Evolutionary conservation across 2,888 invertebrate genomes (phyloP).

Genomic region (Seira ritae): DNA sequence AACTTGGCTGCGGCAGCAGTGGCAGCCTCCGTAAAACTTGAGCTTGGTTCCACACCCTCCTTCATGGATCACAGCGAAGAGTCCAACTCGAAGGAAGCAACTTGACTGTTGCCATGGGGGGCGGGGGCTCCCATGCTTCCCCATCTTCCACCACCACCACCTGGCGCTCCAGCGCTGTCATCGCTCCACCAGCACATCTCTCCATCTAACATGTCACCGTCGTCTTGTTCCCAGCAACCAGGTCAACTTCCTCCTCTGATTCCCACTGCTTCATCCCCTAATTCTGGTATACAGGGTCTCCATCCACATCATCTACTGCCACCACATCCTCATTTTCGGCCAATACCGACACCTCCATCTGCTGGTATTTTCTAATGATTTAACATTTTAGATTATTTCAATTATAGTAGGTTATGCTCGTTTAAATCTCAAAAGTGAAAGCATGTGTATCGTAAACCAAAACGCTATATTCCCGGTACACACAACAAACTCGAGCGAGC

Average conservation of each 20-base stretch:
- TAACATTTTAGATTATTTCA: background rate
- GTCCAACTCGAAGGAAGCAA: conserved; percentile 76
- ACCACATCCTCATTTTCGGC: conserved; percentile 34
- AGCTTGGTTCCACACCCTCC: conserved; percentile 67
- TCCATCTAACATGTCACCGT: conserved; percentile 4
- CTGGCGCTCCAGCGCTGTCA: conserved; percentile 29
- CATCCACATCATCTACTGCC: conserved; percentile 33
- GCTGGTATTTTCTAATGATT: conserved; percentile 66
- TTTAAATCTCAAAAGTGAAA: no score
- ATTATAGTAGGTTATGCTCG: no score
- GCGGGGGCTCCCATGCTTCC: conserved; percentile 74
- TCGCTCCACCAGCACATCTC: background rate
- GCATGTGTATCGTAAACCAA: no score
- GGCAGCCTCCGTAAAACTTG: conserved; percentile 71
- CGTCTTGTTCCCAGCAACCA: conserved; percentile 22
- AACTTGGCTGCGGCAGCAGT: conserved; percentile 65
- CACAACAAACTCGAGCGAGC: no score
- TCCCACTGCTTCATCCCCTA: background rate
- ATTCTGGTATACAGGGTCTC: conserved; percentile 49
- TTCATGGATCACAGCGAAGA: conserved; percentile 71
- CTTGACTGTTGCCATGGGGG: conserved; percentile 94
- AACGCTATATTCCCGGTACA: no score
- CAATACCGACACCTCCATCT: conserved; percentile 60
- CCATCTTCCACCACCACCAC: conserved; percentile 50
- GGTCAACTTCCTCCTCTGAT: conserved; percentile 15